These are phyloP conservation scores for Pinctada fucata DNA, from an alignment of 2,888 invertebrate species.

Conservation along the genomic window DNA sequence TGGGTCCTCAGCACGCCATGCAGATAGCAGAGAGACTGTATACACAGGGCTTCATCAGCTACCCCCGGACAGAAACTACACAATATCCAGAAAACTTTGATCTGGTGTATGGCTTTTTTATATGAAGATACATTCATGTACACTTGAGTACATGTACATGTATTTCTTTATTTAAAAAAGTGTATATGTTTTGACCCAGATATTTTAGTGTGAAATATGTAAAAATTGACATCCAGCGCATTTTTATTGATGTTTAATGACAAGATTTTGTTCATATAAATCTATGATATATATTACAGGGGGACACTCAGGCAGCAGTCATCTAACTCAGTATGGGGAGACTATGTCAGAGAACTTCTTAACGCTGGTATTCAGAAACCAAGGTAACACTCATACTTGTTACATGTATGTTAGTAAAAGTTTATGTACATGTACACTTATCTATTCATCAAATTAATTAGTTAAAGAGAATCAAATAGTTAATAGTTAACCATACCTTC, in stretches of 20 bases:
- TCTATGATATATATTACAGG: constrained; percentile 49
- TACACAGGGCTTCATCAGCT: constrained; percentile 96
- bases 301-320: constrained; percentile 82
- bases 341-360: constrained; percentile 85
- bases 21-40: constrained; percentile 91
- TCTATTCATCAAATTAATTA: too few relatives aligned
- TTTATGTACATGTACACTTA: too few relatives aligned
- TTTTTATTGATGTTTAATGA: too few relatives aligned
- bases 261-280: background rate
- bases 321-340: constrained; percentile 86
- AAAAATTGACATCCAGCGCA: too few relatives aligned
- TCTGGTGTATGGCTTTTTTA: constrained; percentile 79
- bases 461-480: too few relatives aligned
- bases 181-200: background rate
- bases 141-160: background rate
- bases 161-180: background rate
- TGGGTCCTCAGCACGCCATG: constrained; percentile 77
- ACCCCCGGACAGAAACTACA: constrained; percentile 98
- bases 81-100: constrained; percentile 97
- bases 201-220: background rate
- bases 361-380: constrained; percentile 86
- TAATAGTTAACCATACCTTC: too few relatives aligned
- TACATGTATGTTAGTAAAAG: too few relatives aligned
- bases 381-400: constrained; percentile 58
- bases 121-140: background rate